phyloP scores from a whole-genome alignment of 2,888 invertebrate genomes.

The Choristoneura rosaceana region DNA sequence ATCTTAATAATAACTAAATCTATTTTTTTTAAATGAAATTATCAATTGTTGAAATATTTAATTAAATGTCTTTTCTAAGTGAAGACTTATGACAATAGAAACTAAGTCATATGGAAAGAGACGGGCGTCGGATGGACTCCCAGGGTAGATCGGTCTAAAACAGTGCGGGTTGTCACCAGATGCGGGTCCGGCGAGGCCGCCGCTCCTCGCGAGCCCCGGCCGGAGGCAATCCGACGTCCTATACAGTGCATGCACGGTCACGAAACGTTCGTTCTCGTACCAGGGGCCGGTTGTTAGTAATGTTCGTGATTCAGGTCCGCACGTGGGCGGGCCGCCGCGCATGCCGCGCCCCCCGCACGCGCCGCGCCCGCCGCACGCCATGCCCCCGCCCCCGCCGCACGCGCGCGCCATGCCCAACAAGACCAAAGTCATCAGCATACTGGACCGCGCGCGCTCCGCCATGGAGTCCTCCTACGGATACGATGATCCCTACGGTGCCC shows the following conservation, averaged over 20 bases:
- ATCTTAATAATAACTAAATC: too few relatives aligned
- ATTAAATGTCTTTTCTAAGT: too few relatives aligned
- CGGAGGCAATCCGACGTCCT: slow-evolving; percentile 46
- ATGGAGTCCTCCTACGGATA: slow-evolving; percentile 91
- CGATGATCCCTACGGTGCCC: slow-evolving; percentile 71
- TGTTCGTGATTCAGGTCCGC: slow-evolving; percentile 31
- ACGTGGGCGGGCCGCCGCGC: slow-evolving; percentile 25
- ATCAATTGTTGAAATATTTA: too few relatives aligned
- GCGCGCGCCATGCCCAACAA: slow-evolving; percentile 85
- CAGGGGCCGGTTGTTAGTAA: slow-evolving; percentile 52
- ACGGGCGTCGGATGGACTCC: slow-evolving; percentile 9
- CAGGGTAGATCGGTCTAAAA: slow-evolving; percentile 25
- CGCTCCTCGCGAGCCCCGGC: slow-evolving; percentile 43
- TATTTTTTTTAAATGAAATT: too few relatives aligned
- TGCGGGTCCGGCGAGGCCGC: slow-evolving; percentile 46
- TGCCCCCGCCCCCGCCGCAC: slow-evolving; percentile 54
- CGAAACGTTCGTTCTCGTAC: slow-evolving; percentile 57
- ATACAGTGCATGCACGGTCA: slow-evolving; percentile 58
- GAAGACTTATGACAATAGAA: background rate
- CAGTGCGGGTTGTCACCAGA: slow-evolving; percentile 51
- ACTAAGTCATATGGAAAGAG: background rate
- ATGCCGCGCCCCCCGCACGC: slow-evolving; percentile 32
- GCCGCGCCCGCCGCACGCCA: slow-evolving; percentile 51
- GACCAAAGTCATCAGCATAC: slow-evolving; percentile 93
- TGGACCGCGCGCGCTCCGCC: slow-evolving; percentile 92